A percentile compares a stretch with the other conserved stretches of the same genome.
phyloP scores from a whole-genome alignment of 2,113 vertebrate genomes.

The Terrapene triunguis region DNA sequence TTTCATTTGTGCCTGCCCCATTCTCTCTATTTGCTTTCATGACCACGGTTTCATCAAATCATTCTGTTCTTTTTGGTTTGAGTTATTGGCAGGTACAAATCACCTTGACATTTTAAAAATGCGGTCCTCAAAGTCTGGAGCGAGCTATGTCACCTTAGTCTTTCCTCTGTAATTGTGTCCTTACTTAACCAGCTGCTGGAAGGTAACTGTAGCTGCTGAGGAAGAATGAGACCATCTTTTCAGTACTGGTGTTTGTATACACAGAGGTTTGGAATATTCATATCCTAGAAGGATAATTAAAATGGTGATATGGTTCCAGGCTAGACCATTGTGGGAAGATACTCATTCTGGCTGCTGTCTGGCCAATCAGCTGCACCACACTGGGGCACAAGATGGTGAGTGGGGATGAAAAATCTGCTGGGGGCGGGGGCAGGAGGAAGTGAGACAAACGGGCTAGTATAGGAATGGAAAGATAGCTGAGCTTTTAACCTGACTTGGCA shows the following conservation, averaged over 20 bases:
- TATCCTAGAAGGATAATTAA: not conserved
- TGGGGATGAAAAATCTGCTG: not conserved
- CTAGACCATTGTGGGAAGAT: not conserved
- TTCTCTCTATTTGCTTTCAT: not conserved
- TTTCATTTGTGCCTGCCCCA: not conserved
- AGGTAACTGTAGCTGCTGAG: not conserved
- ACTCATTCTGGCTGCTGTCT: not conserved
- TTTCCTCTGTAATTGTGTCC: not conserved
- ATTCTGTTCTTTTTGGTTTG: not conserved
- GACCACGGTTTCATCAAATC: not conserved
- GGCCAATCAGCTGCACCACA: not conserved
- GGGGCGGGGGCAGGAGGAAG: not conserved
- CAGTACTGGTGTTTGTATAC: not conserved
- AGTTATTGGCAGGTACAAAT: not conserved
- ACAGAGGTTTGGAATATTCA: not conserved
- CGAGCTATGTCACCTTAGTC: not conserved
- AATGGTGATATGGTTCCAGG: not conserved
- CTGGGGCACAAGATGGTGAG: not conserved
- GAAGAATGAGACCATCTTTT: not conserved
- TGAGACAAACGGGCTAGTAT: not conserved
- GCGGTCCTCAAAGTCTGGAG: not conserved
- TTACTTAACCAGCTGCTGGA: not conserved
- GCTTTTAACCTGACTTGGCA: not conserved
- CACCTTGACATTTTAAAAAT: not conserved
- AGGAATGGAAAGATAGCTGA: not conserved